Base-by-base conservation (phyloP, 2,797 vertebrate species). In the Hirundo rustica region DNA sequence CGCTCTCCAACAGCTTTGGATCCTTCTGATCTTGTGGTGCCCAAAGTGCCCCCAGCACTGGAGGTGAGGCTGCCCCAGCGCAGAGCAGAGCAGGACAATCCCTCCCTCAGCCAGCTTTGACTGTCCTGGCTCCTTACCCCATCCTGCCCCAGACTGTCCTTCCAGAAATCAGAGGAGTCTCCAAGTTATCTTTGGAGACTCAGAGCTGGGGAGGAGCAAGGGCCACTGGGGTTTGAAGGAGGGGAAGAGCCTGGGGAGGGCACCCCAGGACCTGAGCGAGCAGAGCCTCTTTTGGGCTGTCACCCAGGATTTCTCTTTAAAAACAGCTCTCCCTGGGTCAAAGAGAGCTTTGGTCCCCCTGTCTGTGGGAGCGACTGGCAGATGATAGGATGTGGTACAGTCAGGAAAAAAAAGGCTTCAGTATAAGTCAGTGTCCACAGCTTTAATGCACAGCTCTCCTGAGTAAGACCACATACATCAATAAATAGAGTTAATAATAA, bases 401-500 rank as follows among this genome's bases (percentile, higher is more conserved):
- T 44, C 45, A 58, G 36, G n/a, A 44, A 14, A 8, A 73, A 32
- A 54, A 54, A 87, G 27, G 13, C 48, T 50, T n/a, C 27, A 19
- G 16, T 50, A 9, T 19, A 45, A 74, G 36, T 83, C 68, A 48
- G n/a, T 77, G 84, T 92, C 92, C 85, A 55, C 42, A 94, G 89
- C 91, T 97, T 96, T 97, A 97, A 93, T 97, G 85, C 44, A 85
- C 58, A 89, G 70, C 82, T 90, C 65, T 96, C 81, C 76, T 80
- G 89, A 95, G 79, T 71, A 65, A 91, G 38, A 89, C 58, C 68
- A 91, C 23, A 58, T 48, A 51, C 10, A 91, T 97, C 82, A 97
- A 96, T 97, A 97, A 97, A 97, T 97, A 96, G 91, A 68, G 74
- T 61, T 74, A 85, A 73, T 91, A 89, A 70, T 58, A 90, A 92